A percentile compares a stretch with the other conserved stretches of the same genome.
Evolutionary conservation across 2,888 invertebrate genomes (phyloP).

Genomic region (Cosmia trapezina): DNA sequence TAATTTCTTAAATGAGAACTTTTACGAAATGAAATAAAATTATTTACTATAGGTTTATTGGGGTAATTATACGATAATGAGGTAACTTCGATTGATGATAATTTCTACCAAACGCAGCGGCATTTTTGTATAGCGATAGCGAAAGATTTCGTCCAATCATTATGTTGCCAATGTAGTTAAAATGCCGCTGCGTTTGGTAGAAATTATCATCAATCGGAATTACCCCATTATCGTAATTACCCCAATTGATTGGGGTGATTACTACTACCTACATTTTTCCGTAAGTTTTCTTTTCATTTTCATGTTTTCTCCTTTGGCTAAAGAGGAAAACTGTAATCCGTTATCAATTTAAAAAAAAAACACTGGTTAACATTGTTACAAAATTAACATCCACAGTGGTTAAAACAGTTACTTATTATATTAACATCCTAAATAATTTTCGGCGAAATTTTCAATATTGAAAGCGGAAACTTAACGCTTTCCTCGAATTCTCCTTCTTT

Average conservation of each 20-base stretch:
- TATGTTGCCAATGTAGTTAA: too few relatives aligned
- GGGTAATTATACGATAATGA: too few relatives aligned
- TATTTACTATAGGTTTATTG: not conserved
- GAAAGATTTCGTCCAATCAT: too few relatives aligned
- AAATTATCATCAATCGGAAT: too few relatives aligned
- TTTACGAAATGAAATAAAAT: not conserved
- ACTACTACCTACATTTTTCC: not conserved
- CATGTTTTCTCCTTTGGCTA: not conserved
- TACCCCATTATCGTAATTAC: too few relatives aligned
- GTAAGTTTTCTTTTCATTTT: not conserved
- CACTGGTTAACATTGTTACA: too few relatives aligned
- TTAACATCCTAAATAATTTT: not conserved
- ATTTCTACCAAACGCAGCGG: too few relatives aligned
- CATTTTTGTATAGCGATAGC: too few relatives aligned
- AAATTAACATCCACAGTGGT: not conserved
- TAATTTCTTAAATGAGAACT: not conserved
- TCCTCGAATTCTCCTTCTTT: conserved; percentile 25
- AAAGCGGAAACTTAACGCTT: conserved; percentile 23
- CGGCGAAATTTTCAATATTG: conserved; percentile 6
- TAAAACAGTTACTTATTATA: not conserved
- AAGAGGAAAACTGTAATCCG: not conserved
- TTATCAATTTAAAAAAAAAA: not conserved
- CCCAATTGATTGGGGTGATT: too few relatives aligned
- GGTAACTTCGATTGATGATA: too few relatives aligned
- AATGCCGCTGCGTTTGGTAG: too few relatives aligned